Percentiles rank a stretch among this genome's conserved stretches.
These are phyloP conservation scores for Oscheius onirici DNA, from an alignment of 2,888 invertebrate genomes.

Conservation along the genomic window DNA sequence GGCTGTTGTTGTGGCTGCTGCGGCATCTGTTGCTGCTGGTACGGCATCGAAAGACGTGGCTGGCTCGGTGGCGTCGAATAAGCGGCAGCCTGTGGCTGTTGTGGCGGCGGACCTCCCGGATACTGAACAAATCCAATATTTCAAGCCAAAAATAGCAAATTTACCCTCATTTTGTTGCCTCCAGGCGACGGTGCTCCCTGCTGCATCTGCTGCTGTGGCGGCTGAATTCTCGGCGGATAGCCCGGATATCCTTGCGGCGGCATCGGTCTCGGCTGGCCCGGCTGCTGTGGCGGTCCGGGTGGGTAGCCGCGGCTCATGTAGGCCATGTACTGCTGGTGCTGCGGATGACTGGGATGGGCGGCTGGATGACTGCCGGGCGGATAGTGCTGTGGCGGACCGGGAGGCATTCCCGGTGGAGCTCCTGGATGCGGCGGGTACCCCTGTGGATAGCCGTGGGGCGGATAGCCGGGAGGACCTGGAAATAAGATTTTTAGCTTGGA, in stretches of 20 bases:
- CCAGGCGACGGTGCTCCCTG: constrained; percentile 46
- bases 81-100: too few relatives aligned
- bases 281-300: constrained; percentile 1
- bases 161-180: constrained; percentile 37
- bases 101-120: constrained; percentile 29
- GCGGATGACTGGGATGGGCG: constrained; percentile 44
- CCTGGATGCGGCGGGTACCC: constrained; percentile 42
- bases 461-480: constrained; percentile 20
- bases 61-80: too few relatives aligned
- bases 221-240: constrained; percentile 36
- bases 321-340: constrained; percentile 53
- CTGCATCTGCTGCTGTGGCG: constrained; percentile 8
- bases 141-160: not conserved
- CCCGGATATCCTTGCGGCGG: constrained; percentile 32
- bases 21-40: not conserved
- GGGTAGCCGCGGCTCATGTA: constrained; percentile 32
- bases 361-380: constrained; percentile 32
- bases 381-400: constrained; percentile 23
- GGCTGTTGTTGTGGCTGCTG: constrained; percentile 15
- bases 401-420: constrained; percentile 35
- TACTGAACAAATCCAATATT: not conserved
- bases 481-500: too few relatives aligned
- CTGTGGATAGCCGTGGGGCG: constrained; percentile 17
- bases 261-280: constrained; percentile 22
- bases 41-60: too few relatives aligned